phyloP scores from a whole-genome alignment of 1,140 invertebrate species.

The Nixonia krombeini region DNA sequence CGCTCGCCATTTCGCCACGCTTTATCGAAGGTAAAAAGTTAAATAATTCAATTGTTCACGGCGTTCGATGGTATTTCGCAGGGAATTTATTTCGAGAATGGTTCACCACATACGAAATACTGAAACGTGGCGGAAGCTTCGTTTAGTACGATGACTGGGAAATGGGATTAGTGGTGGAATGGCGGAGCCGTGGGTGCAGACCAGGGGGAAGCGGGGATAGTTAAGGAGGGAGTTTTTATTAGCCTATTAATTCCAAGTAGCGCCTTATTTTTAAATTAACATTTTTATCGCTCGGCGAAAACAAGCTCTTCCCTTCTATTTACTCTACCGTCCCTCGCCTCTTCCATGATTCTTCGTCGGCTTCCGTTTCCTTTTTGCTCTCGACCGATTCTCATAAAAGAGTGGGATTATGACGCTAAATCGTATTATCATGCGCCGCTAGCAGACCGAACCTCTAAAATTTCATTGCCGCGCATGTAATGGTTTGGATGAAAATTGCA shows the following conservation, averaged over 20 bases:
- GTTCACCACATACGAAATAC: too few relatives aligned
- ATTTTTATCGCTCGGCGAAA: constrained; percentile 65
- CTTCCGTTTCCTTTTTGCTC: constrained; percentile 38
- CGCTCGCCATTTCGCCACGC: too few relatives aligned
- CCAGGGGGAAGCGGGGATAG: constrained; percentile 40
- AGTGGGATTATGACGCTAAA: constrained; percentile 63
- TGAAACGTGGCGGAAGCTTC: too few relatives aligned
- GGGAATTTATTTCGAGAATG: too few relatives aligned
- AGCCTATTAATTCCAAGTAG: constrained; percentile 68
- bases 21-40: too few relatives aligned
- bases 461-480: constrained; percentile 26
- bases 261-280: constrained; percentile 70
- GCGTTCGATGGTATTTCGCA: too few relatives aligned
- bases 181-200: not conserved
- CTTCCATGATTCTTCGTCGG: constrained; percentile 18
- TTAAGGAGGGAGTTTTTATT: constrained; percentile 55
- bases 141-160: too few relatives aligned
- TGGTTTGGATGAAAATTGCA: constrained; percentile 15
- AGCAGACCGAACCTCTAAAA: constrained; percentile 52
- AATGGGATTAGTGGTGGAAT: too few relatives aligned
- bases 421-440: constrained; percentile 61
- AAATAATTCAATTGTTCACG: too few relatives aligned
- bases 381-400: constrained; percentile 61
- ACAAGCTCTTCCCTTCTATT: constrained; percentile 55
- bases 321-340: constrained; percentile 20